These are phyloP conservation scores for Hipparchia sbordonii DNA, from an alignment of 2,888 invertebrate species.

Conservation along the genomic window DNA sequence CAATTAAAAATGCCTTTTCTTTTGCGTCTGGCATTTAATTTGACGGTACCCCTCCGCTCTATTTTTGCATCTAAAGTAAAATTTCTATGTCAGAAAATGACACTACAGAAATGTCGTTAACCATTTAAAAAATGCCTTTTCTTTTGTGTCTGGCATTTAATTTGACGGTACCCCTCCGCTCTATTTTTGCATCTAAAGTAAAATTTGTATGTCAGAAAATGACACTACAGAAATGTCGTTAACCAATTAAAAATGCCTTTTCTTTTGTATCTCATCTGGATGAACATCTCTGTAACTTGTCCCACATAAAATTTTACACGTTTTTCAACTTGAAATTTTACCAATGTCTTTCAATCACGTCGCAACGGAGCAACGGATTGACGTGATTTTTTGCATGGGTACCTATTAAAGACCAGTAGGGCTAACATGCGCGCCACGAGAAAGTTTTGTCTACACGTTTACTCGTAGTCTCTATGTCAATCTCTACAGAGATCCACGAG, in stretches of 20 bases:
- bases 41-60: slow-evolving; percentile 2
- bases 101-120: background rate
- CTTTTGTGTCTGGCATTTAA: too few species aligned
- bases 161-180: slow-evolving; percentile 1
- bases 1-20: too few species aligned
- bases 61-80: slow-evolving; percentile 1
- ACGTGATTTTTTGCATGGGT: too few species aligned
- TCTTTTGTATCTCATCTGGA: background rate
- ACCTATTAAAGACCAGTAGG: too few species aligned
- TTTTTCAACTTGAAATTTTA: background rate
- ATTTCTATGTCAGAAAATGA: slow-evolving; percentile 4
- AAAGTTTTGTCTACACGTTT: too few species aligned
- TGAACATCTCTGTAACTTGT: background rate
- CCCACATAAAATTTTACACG: slow-evolving; percentile 1
- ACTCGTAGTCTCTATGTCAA: too few species aligned
- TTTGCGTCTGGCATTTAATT: too few species aligned
- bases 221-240: slow-evolving; percentile 1
- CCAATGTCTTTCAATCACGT: too few species aligned
- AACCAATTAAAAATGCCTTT: slow-evolving; percentile 6
- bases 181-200: slow-evolving; percentile 2
- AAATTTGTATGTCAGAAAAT: slow-evolving; percentile 1
- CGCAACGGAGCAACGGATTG: too few species aligned
- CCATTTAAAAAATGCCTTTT: too few species aligned
- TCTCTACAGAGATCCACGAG: too few species aligned
- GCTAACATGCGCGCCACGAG: too few species aligned